phyloP scores from a whole-genome alignment of 2,888 invertebrate genomes.

The Agrypnus murinus region DNA sequence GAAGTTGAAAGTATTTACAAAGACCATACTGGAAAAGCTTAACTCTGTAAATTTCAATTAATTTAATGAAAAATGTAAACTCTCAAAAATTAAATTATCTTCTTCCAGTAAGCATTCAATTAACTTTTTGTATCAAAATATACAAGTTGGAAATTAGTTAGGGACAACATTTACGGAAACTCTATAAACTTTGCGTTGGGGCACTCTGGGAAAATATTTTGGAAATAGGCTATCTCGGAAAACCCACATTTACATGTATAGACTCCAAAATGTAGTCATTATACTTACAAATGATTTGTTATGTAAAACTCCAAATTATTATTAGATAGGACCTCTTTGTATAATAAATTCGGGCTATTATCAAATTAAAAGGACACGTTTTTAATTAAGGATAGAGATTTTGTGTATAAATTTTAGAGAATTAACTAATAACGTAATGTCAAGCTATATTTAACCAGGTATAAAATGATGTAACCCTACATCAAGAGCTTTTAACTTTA shows the following conservation, averaged over 20 bases:
- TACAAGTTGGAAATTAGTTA: constrained; percentile 46
- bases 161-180: constrained; percentile 19
- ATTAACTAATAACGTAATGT: too few relatives aligned
- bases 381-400: too few relatives aligned
- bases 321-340: background rate
- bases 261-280: constrained; percentile 5
- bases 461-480: too few relatives aligned
- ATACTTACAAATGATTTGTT: constrained; percentile 4
- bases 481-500: too few relatives aligned
- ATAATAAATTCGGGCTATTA: too few relatives aligned
- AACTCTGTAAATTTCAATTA: constrained; percentile 42
- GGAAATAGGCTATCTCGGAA: constrained; percentile 10
- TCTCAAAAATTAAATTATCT: constrained; percentile 44
- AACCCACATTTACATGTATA: constrained; percentile 6
- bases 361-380: too few relatives aligned
- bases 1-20: constrained; percentile 39
- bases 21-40: constrained; percentile 33
- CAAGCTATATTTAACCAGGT: too few relatives aligned
- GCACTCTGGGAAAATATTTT: background rate
- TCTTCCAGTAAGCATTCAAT: constrained; percentile 43
- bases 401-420: too few relatives aligned
- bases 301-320: background rate
- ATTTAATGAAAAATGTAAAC: constrained; percentile 45
- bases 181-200: constrained; percentile 5
- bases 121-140: constrained; percentile 40